These are phyloP conservation scores for Ichneumoninae sp. DNA, from an alignment of 2,888 invertebrate genomes.

Conservation along the genomic window DNA sequence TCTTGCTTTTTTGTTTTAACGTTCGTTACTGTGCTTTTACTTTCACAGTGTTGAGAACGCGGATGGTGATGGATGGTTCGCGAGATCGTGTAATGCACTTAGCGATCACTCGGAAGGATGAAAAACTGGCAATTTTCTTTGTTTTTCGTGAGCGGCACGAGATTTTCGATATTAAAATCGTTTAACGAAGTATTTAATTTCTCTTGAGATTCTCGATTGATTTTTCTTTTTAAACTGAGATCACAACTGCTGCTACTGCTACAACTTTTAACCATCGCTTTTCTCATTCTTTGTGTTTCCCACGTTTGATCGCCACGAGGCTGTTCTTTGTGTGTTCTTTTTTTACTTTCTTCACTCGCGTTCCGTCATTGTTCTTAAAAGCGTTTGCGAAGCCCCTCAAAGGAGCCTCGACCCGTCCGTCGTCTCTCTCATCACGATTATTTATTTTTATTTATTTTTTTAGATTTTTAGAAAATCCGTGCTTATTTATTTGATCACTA, in stretches of 20 bases:
- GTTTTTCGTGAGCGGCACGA: constrained; percentile 26
- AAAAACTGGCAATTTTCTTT: constrained; percentile 20
- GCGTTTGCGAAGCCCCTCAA: background rate
- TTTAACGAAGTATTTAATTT: constrained; percentile 5
- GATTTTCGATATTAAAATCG: constrained; percentile 31
- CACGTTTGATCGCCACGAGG: constrained; percentile 1
- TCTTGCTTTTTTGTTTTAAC: constrained; percentile 23
- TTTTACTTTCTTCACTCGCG: constrained; percentile 19
- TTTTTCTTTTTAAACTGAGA: background rate
- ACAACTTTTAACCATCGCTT: constrained; percentile 4
- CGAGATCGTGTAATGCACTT: constrained; percentile 27
- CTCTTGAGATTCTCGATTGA: constrained; percentile 12
- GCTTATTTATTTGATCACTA: constrained; percentile 17
- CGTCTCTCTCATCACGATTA: background rate
- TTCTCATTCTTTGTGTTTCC: constrained; percentile 3
- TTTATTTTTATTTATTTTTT: background rate
- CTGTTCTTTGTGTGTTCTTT: background rate
- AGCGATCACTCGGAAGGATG: constrained; percentile 32
- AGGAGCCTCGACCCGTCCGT: background rate
- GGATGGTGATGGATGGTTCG: constrained; percentile 18
- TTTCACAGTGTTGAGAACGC: constrained; percentile 19
- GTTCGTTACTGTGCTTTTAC: constrained; percentile 25
- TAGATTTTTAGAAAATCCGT: background rate
- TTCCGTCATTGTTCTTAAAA: constrained; percentile 21
- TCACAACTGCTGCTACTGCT: background rate